Evolutionary conservation across 1,140 invertebrate species (phyloP).

Genomic region (Diabrotica undecimpunctata): DNA sequence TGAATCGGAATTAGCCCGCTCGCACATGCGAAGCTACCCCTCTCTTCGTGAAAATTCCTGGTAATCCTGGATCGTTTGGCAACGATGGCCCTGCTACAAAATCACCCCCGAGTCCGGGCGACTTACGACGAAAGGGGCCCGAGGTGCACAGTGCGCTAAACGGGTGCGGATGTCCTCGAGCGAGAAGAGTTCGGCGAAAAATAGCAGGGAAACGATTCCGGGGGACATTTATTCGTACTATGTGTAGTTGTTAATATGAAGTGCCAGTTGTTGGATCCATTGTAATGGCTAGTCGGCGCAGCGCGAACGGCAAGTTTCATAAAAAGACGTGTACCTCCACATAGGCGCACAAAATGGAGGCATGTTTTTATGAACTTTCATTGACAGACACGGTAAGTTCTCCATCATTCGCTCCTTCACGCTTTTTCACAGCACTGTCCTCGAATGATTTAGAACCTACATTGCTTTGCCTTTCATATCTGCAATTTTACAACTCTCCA

Average conservation of each 20-base stretch:
- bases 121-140: not conserved
- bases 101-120: not conserved
- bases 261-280: constrained; percentile 4
- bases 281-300: not conserved
- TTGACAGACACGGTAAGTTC: constrained; percentile 5
- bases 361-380: constrained; percentile 8
- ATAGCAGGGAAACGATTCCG: constrained; percentile 4
- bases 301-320: not conserved
- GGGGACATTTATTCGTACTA: not conserved
- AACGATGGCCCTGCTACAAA: not conserved
- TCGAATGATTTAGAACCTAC: not conserved
- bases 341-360: constrained; percentile 8
- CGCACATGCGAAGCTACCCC: too few species aligned
- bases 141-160: constrained; percentile 6
- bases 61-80: too few species aligned
- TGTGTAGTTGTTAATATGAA: not conserved
- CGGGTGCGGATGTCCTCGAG: constrained; percentile 4
- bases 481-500: not conserved
- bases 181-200: not conserved
- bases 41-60: too few species aligned
- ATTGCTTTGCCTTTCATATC: not conserved
- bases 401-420: not conserved
- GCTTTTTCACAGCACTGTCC: not conserved
- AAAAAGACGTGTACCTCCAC: constrained; percentile 3
- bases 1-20: too few species aligned